Conservation (phyloP, 2,888 invertebrate genomes). For the Cartodere bifasciata region DNA sequence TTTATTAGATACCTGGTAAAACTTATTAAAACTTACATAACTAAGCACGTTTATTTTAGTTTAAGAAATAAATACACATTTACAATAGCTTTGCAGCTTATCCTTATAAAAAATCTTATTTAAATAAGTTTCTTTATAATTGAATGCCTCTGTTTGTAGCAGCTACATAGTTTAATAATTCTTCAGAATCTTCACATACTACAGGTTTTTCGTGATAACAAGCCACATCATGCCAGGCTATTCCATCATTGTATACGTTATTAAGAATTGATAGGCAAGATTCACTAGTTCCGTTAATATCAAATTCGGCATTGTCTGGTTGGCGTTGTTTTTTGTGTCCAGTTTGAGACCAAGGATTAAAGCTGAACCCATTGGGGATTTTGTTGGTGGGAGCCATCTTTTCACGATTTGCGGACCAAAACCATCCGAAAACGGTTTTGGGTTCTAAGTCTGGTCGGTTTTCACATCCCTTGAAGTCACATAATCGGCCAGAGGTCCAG, state of each 20-base stretch:
- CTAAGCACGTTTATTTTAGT: too few relatives aligned
- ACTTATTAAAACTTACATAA: too few relatives aligned
- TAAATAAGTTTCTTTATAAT: slow-evolving; percentile 56
- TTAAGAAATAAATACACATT: too few relatives aligned
- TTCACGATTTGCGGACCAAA: slow-evolving; percentile 84
- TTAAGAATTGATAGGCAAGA: slow-evolving; percentile 79
- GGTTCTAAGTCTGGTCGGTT: slow-evolving; percentile 76
- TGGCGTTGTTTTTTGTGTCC: slow-evolving; percentile 82
- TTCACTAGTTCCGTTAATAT: slow-evolving; percentile 77
- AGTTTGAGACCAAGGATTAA: slow-evolving; percentile 83
- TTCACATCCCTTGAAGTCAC: slow-evolving; percentile 89
- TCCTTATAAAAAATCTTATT: too few relatives aligned
- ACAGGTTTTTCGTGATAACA: slow-evolving; percentile 89
- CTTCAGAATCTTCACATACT: slow-evolving; percentile 83
- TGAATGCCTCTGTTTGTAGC: slow-evolving; percentile 74
- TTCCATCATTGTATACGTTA: slow-evolving; percentile 88
- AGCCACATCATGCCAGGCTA: slow-evolving; percentile 89
- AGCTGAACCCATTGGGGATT: slow-evolving; percentile 57
- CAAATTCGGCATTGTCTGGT: slow-evolving; percentile 85
- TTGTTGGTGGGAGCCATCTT: slow-evolving; percentile 75
- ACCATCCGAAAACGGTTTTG: slow-evolving; percentile 77
- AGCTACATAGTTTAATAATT: slow-evolving; percentile 72
- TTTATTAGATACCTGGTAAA: too few relatives aligned
- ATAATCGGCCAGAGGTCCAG: slow-evolving; percentile 85
- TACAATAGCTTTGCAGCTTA: too few relatives aligned